These are phyloP conservation scores for Linyphia triangularis DNA, from an alignment of 2,888 invertebrate species.

Conservation along the genomic window DNA sequence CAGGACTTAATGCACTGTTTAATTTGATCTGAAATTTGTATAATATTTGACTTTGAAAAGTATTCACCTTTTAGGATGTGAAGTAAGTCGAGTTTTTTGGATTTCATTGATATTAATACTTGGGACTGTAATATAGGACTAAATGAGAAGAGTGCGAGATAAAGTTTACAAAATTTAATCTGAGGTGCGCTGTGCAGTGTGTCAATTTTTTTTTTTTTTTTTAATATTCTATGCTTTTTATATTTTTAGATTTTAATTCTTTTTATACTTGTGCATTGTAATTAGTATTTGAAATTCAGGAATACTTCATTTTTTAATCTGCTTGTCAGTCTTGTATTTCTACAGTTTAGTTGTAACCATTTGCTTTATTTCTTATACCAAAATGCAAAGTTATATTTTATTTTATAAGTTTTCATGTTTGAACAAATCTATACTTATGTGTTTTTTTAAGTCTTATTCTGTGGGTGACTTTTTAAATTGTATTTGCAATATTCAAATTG, in stretches of 20 bases:
- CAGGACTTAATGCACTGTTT: not conserved
- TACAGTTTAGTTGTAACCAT: not conserved
- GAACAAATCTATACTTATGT: not conserved
- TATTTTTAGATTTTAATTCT: conserved; percentile 32
- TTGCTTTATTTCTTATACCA: not conserved
- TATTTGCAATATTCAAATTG: no score
- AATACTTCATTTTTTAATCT: no score
- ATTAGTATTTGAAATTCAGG: conserved; percentile 4
- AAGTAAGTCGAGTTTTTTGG: conserved; percentile 31
- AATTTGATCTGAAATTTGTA: conserved; percentile 33
- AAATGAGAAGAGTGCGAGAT: not conserved
- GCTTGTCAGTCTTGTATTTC: not conserved
- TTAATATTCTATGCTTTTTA: conserved; percentile 8
- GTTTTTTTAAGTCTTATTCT: no score
- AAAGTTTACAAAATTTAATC: conserved; percentile 5
- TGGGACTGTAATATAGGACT: conserved; percentile 19
- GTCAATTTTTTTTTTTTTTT: conserved; percentile 21
- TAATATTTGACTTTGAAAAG: conserved; percentile 25
- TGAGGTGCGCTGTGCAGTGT: not conserved
- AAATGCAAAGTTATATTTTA: not conserved
- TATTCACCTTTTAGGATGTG: conserved; percentile 12
- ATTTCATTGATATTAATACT: conserved; percentile 8
- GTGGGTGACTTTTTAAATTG: no score
- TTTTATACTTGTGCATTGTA: conserved; percentile 6
- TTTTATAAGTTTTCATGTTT: not conserved